phyloP scores from a whole-genome alignment of 1,140 invertebrate genomes.

The Sinella curviseta region DNA sequence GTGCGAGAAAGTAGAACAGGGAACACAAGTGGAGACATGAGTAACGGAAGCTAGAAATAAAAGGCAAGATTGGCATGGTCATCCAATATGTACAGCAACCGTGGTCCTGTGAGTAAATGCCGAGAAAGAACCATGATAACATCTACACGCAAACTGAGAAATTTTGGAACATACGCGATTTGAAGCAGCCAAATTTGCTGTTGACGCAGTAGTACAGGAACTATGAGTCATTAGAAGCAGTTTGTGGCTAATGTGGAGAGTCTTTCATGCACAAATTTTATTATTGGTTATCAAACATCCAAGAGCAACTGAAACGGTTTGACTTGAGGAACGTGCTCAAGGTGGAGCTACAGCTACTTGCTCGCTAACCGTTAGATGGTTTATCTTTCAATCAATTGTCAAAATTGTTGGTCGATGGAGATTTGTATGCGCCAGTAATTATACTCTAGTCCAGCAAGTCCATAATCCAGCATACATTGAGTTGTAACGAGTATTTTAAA shows the following conservation, averaged over 20 bases:
- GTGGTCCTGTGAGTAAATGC: neutral
- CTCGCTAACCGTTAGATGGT: neutral
- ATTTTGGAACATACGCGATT: neutral
- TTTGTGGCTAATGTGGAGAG: constrained; percentile 2
- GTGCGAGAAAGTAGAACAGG: neutral
- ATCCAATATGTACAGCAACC: neutral
- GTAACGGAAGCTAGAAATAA: too few species aligned
- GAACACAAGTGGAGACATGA: neutral
- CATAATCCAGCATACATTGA: too few species aligned
- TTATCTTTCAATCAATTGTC: neutral
- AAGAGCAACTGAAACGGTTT: neutral
- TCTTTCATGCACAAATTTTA: neutral
- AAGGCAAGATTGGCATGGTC: neutral
- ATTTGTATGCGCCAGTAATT: neutral
- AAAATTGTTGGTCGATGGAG: neutral
- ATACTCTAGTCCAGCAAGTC: too few species aligned
- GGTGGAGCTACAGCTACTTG: neutral
- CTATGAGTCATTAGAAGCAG: neutral
- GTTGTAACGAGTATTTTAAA: too few species aligned
- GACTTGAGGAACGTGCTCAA: neutral
- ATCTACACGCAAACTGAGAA: neutral
- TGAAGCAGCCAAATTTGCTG: neutral
- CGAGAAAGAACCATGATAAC: neutral
- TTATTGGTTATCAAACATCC: neutral
- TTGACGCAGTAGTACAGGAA: neutral